phyloP scores from a whole-genome alignment of 2,113 vertebrate genomes.

The Muscicapa adusta region DNA sequence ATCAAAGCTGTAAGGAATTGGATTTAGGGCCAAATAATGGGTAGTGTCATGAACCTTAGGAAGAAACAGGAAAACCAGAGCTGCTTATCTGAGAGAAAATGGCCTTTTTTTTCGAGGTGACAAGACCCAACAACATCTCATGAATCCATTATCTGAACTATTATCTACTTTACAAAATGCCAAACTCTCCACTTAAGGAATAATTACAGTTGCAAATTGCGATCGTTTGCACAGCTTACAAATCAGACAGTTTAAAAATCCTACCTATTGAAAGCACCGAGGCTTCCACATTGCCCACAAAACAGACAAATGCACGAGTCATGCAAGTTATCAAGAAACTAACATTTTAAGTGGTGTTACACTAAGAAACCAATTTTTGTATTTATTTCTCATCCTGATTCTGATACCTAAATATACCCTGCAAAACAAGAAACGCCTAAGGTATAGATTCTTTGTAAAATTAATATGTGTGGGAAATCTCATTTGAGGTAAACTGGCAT shows the following conservation, averaged over 20 bases:
- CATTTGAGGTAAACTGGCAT: not conserved
- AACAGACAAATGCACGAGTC: not conserved
- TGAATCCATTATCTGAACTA: not conserved
- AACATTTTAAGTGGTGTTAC: not conserved
- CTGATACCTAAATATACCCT: not conserved
- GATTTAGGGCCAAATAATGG: not conserved
- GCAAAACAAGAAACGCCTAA: not conserved
- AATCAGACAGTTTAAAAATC: not conserved
- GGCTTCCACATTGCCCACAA: not conserved
- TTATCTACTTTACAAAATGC: not conserved
- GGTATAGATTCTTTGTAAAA: not conserved
- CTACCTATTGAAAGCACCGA: not conserved
- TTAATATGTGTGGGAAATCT: not conserved
- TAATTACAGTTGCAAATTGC: not conserved
- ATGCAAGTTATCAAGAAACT: not conserved
- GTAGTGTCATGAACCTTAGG: not conserved
- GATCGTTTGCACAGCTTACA: not conserved
- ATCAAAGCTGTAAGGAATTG: not conserved
- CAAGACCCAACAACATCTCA: not conserved
- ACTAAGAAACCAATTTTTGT: not conserved
- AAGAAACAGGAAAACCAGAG: not conserved
- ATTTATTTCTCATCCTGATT: not conserved
- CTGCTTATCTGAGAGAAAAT: not conserved
- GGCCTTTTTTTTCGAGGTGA: not conserved
- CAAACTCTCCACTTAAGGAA: not conserved